Percentiles rank a stretch among this genome's conserved stretches.
Evolutionary conservation across 2,888 invertebrate species (phyloP).

Genomic region (Sipha maydis): DNA sequence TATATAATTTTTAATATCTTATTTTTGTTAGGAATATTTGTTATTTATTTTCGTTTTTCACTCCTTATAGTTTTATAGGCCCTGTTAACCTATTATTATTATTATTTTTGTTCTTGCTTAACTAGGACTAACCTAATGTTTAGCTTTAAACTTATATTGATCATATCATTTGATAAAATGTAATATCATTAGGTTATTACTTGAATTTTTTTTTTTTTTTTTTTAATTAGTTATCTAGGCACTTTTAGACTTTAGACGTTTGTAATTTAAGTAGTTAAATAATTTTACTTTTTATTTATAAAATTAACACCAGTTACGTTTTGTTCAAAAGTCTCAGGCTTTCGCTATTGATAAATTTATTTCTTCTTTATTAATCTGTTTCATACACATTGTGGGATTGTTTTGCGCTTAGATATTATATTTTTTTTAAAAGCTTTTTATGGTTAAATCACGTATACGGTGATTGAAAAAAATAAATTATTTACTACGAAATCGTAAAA

Average conservation of each 20-base stretch:
- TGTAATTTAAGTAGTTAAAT: constrained; percentile 56
- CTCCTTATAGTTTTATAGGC: constrained; percentile 53
- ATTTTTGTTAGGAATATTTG: constrained; percentile 43
- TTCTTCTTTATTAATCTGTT: constrained; percentile 59
- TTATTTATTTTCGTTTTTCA: constrained; percentile 53
- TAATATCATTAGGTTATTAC: constrained; percentile 54
- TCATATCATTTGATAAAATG: constrained; percentile 31
- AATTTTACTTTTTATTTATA: constrained; percentile 56
- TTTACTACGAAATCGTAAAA: constrained; percentile 8
- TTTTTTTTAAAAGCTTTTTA: constrained; percentile 49
- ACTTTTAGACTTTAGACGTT: constrained; percentile 48
- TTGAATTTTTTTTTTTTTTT: constrained; percentile 27
- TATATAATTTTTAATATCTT: constrained; percentile 23
- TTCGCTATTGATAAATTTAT: constrained; percentile 62
- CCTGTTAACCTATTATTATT: constrained; percentile 59
- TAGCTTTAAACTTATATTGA: constrained; percentile 37
- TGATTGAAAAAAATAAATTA: constrained; percentile 15
- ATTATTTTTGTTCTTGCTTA: constrained; percentile 41
- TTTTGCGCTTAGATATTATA: constrained; percentile 50
- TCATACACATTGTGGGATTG: constrained; percentile 46
- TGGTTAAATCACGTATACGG: constrained; percentile 34
- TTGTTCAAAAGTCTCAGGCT: constrained; percentile 60
- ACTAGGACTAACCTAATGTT: constrained; percentile 52
- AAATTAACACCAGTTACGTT: constrained; percentile 57
- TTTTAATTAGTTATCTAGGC: constrained; percentile 18